Evolutionary conservation across 2,797 vertebrate species (phyloP).

Genomic region (Sparus aurata): DNA sequence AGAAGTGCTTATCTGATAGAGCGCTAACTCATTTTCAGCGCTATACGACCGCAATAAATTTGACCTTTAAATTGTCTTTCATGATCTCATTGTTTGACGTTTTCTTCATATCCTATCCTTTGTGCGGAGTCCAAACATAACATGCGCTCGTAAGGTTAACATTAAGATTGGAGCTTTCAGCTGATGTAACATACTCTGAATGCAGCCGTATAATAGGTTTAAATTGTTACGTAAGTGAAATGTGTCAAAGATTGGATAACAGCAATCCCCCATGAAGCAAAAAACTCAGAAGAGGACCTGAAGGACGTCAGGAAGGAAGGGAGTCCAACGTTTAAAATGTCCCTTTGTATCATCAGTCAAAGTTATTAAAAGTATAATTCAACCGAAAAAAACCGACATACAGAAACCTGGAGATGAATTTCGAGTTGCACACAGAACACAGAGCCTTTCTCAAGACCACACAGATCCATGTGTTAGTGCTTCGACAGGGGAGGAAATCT

Average conservation of each 20-base stretch:
- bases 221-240: constrained; percentile 9
- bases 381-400: constrained; percentile 28
- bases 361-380: background rate
- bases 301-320: background rate
- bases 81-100: constrained; percentile 8
- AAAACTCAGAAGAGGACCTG: background rate
- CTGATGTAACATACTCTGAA: background rate
- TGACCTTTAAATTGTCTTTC: background rate
- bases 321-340: background rate
- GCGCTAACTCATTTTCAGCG: background rate
- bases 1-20: background rate
- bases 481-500: constrained; percentile 24
- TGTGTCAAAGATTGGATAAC: background rate
- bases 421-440: constrained; percentile 3
- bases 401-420: constrained; percentile 8
- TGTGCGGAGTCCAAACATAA: constrained; percentile 15
- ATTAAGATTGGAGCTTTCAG: background rate
- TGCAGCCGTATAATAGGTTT: background rate
- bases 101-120: constrained; percentile 4
- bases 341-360: background rate
- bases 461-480: constrained; percentile 31
- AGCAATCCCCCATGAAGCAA: background rate
- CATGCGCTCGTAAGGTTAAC: background rate
- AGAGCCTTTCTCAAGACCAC: constrained; percentile 37
- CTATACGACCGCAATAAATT: constrained; percentile 1